Base-by-base conservation (phyloP, 2,797 vertebrate genomes). In the Sebastes cheni region DNA sequence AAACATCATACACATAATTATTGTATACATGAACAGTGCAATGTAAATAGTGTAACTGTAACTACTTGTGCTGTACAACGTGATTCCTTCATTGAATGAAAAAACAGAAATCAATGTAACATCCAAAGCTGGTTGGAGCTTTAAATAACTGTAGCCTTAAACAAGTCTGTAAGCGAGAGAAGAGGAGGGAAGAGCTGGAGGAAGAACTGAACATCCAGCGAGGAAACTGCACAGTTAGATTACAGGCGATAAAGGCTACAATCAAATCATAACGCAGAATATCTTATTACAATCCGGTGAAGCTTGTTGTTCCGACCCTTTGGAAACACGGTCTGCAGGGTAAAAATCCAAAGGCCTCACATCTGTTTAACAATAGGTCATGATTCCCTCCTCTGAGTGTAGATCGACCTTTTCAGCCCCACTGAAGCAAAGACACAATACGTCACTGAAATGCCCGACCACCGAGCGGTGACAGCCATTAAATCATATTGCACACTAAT, bases 321-420 rank as follows among this genome's bases (percentile, higher is more conserved):
- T 59, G 27, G 56, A 80, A 82, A 66, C 61, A 39, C 8, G 20
- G 61, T 64, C 72, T 72, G 66, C 64, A 36, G 78, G 52, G 20
- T 67, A 46, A 66, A 73, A 79, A 65, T 54, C 42, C 58, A 80
- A 86, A 64, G 55, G 27, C 74, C 54, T 65, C 61, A 74, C 59
- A 66, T 86, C 34, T 85, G 74, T 83, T 75, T 74, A 82, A 83
- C 79, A 78, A 59, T 67, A 68, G 79, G 74, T 79, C 62, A 62
- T 16, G 46, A 64, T 81, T 79, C 75, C 52, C 60, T 56, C 71
- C 36, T 78, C 59, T 70, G 42, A 66, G 58, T 77, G 67, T 22
- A n/a, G 67, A 67, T 58, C 27, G 16, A 89, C 82, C 67, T 83
- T 84, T 80, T 61, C 72, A 75, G 82, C 70, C 50, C 22, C 67